These are phyloP conservation scores for Drosophila recens DNA, from an alignment of 2,888 invertebrate genomes.

Conservation along the genomic window DNA sequence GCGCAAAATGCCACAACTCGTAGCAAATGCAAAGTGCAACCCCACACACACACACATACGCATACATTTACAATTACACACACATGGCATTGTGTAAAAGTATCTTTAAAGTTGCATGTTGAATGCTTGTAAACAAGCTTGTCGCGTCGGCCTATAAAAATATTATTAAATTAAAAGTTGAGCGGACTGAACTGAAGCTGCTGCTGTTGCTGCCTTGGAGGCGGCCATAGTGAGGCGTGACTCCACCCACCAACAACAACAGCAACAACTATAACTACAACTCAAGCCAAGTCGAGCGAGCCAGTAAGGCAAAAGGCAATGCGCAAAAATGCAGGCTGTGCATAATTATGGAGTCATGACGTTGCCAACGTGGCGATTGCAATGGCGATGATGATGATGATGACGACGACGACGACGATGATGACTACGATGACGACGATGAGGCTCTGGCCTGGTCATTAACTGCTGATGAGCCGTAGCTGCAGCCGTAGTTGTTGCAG, in stretches of 20 bases:
- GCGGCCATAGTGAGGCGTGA: slow-evolving; percentile 63
- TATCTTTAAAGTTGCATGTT: slow-evolving; percentile 81
- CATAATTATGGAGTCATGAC: slow-evolving; percentile 78
- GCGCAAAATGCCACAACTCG: slow-evolving; percentile 83
- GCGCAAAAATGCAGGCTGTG: slow-evolving; percentile 68
- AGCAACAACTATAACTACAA: slow-evolving; percentile 23
- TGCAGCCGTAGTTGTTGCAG: slow-evolving; percentile 36
- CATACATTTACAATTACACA: slow-evolving; percentile 6
- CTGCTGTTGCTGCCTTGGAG: slow-evolving; percentile 24
- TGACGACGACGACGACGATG: slow-evolving; percentile 16
- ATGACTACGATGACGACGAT: slow-evolving; percentile 1
- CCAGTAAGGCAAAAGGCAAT: slow-evolving; percentile 55
- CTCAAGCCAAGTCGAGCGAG: slow-evolving; percentile 20
- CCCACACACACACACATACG: slow-evolving; percentile 26
- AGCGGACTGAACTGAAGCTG: slow-evolving; percentile 45
- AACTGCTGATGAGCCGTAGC: slow-evolving; percentile 80
- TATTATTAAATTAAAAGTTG: slow-evolving; percentile 80
- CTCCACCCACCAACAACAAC: slow-evolving; percentile 68
- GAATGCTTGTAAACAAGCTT: slow-evolving; percentile 79
- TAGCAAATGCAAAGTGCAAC: slow-evolving; percentile 56
- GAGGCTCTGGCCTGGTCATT: slow-evolving; percentile 63
- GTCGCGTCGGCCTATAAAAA: slow-evolving; percentile 79
- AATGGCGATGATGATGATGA: slow-evolving; percentile 60
- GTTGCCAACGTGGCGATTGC: slow-evolving; percentile 66
- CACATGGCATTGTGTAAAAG: slow-evolving; percentile 56